Base-by-base conservation (phyloP, 2,113 vertebrate species). In the Telmatochromis brachygnathus region DNA sequence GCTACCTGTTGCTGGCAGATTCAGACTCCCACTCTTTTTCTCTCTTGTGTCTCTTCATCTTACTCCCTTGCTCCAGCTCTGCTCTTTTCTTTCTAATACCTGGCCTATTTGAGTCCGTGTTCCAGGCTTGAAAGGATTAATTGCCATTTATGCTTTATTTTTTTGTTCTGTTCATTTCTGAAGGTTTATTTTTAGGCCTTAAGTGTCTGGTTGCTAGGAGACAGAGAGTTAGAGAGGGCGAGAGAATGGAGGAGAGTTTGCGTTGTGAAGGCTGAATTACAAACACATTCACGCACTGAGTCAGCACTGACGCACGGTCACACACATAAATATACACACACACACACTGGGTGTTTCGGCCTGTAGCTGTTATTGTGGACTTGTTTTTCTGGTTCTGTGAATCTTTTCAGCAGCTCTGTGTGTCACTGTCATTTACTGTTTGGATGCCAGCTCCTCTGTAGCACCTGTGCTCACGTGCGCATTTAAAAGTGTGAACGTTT, bases 131-230 rank as follows among this genome's bases (percentile, higher is more conserved):
- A 96, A 95, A 95, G 94, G 94, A 96, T 96, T 96, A 96, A 96
- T 97, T 95, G 96, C 93, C 89, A 87, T 96, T 96, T 96, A 95
- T 96, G 95, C 94, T 95, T 95, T 96, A 95, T 96, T 94, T 96
- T 95, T 96, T 96, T 96, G 95, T 96, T 97, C 95, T 96, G 90
- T 96, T 95, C 91, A 85, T 96, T 97, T 96, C 94, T 96, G 93
- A 93, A 85, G 90, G 92, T 93, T 94, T 97, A 97, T 97, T 97
- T 97, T 97, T 96, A 96, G 96, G 95, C 92, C 58, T 94, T 95
- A 96, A 96, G 96, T 97, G 96, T 96, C 95, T 95, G 96, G 96
- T 97, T 97, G 96, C 96, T 96, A 96, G 87, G 96, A 96, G 92
- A 97, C 96, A 60, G 92, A 93, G 92, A 89, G 84, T 86, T 75